Evolutionary conservation across 2,113 vertebrate species (phyloP), one percentile per base, ranked within the genome.

Genomic region (Pedetes capensis): DNA sequence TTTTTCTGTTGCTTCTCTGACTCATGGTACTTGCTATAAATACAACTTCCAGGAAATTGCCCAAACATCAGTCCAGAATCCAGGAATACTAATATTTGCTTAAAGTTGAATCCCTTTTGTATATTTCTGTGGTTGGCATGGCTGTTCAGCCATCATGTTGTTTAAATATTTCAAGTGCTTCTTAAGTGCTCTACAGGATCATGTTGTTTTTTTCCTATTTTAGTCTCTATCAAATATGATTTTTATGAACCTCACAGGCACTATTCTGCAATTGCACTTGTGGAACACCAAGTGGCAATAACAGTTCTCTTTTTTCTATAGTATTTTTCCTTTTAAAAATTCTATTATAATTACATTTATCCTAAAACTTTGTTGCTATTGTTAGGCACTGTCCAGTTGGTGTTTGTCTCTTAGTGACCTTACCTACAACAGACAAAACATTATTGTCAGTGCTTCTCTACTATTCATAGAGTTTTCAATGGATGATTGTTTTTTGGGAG

Each of bases 291-390:
- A 98, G 98, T 99, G 98, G 99, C 95, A 99, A 99, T 98, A 99
- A 98, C 98, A 98, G 98, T 42, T 69, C 91, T 87, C 84, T 84
- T 95, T 96, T 97, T 98, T 97, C 95, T 95, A 97, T 87, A 89
- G n/a, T 97, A 98, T 98, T 96, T 97, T 97, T 93, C 78, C 95
- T 97, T 96, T 97, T 97, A 96, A 98, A 95, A 99, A 98, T 98
- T 98, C 98, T 98, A 98, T 99, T 99, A 99, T 99, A 99, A 99
- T 32, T 64, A 99, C 98, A 99, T 99, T 99, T 98, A 98, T 99
- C 99, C 99, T 99, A 99, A 99, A 99, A 99, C n/a, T n/a, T n/a
- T n/a, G n/a, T n/a, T n/a, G n/a, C n/a, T n/a, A n/a, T n/a, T n/a
- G n/a, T n/a, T n/a, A n/a, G n/a, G n/a, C n/a, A n/a, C n/a, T n/a